Percentiles rank a stretch among this genome's conserved stretches.
phyloP scores from a whole-genome alignment of 2,888 invertebrate genomes.

The Lissonota sp. region DNA sequence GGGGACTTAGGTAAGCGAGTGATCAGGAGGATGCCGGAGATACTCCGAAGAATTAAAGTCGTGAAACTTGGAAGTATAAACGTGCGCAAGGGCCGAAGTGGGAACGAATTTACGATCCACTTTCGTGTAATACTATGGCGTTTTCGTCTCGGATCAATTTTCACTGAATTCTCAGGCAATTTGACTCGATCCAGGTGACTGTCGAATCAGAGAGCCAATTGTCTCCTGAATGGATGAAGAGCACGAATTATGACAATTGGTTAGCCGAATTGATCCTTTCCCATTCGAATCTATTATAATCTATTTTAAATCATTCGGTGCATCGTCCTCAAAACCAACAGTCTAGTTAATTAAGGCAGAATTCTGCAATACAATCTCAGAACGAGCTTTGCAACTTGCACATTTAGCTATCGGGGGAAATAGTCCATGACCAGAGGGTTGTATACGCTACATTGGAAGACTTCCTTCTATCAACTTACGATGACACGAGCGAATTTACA shows the following conservation, averaged over 20 bases:
- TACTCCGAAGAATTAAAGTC: background rate
- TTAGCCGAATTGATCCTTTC: too few relatives aligned
- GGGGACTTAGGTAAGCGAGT: slow-evolving; percentile 26
- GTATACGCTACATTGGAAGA: slow-evolving; percentile 30
- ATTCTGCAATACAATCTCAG: slow-evolving; percentile 17
- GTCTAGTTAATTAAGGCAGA: too few relatives aligned
- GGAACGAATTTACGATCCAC: slow-evolving; percentile 21
- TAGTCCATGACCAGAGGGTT: slow-evolving; percentile 40
- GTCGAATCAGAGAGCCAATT: too few relatives aligned
- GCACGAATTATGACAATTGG: too few relatives aligned
- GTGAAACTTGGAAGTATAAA: slow-evolving; percentile 1
- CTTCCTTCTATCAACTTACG: slow-evolving; percentile 39
- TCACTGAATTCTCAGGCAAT: too few relatives aligned
- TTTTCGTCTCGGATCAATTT: too few relatives aligned
- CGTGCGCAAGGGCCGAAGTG: background rate
- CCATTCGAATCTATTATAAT: too few relatives aligned
- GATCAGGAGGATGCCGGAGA: slow-evolving; percentile 28
- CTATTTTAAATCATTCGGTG: too few relatives aligned
- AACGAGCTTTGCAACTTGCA: slow-evolving; percentile 25
- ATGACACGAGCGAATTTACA: slow-evolving; percentile 46
- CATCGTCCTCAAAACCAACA: too few relatives aligned
- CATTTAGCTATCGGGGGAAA: slow-evolving; percentile 40
- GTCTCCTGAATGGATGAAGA: too few relatives aligned
- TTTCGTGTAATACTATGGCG: slow-evolving; percentile 2
- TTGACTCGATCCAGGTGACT: too few relatives aligned